phyloP scores from a whole-genome alignment of 1,140 invertebrate species.

The Macrobrachium rosenbergii region DNA sequence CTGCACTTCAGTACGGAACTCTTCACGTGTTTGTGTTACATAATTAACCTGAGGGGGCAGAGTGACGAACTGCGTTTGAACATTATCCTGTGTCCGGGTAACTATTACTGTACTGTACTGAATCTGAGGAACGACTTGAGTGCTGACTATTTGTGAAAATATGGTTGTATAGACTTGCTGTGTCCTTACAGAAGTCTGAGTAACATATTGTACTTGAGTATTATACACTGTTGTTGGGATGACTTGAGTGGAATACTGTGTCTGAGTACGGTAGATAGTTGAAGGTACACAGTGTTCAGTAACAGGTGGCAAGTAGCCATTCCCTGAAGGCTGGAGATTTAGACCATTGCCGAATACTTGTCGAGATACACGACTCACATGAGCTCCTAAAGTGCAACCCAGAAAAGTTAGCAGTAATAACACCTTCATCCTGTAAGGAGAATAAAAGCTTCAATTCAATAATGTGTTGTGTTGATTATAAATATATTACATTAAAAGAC shows the following conservation, averaged over 20 bases:
- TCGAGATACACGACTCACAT: conserved; percentile 7
- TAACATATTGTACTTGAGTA: conserved; percentile 45
- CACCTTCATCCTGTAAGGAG: conserved; percentile 35
- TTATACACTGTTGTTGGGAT: conserved; percentile 53
- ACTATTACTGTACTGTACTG: conserved; percentile 43
- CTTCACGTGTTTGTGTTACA: conserved; percentile 33
- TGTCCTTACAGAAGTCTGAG: conserved; percentile 36
- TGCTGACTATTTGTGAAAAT: conserved; percentile 40
- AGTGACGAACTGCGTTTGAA: conserved; percentile 38
- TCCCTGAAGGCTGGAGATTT: conserved; percentile 10
- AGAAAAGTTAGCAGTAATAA: conserved; percentile 20
- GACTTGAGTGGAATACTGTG: conserved; percentile 54
- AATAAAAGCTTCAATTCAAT: too few relatives aligned
- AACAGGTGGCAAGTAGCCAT: conserved; percentile 35
- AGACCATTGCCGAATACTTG: conserved; percentile 40
- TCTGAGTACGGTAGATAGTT: conserved; percentile 54
- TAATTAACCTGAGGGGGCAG: conserved; percentile 15
- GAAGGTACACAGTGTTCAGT: conserved; percentile 29
- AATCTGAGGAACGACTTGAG: conserved; percentile 38
- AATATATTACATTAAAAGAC: too few relatives aligned
- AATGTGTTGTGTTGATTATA: too few relatives aligned
- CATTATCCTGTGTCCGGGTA: conserved; percentile 46
- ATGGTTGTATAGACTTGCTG: conserved; percentile 55
- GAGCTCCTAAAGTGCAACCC: conserved; percentile 28
- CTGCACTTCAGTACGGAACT: conserved; percentile 22